A percentile compares a stretch with the other conserved stretches of the same genome.
Evolutionary conservation across 2,797 vertebrate species (phyloP).

Genomic region (Valencia hispanica): DNA sequence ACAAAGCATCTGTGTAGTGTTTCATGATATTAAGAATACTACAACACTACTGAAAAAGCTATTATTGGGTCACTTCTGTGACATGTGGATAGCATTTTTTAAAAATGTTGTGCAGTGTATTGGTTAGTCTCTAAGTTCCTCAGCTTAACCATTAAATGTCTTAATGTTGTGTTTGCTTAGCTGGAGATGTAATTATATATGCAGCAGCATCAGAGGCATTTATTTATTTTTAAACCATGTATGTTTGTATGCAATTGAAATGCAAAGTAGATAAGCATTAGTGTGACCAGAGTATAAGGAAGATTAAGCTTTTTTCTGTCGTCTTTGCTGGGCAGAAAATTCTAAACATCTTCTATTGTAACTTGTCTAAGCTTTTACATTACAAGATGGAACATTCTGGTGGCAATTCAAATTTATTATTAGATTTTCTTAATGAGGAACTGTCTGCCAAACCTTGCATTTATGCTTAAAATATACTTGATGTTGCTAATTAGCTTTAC

Average conservation of each 20-base stretch:
- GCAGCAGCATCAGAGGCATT: not conserved
- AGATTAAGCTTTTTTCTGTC: not conserved
- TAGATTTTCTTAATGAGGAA: not conserved
- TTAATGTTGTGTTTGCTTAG: not conserved
- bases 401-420: not conserved
- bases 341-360: not conserved
- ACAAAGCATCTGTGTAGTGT: not conserved
- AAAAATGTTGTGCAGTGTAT: not conserved
- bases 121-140: not conserved
- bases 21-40: not conserved
- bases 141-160: not conserved
- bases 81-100: not conserved
- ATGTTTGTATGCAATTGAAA: not conserved
- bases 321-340: not conserved
- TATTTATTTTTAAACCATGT: not conserved
- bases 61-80: not conserved
- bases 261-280: not conserved
- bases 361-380: not conserved
- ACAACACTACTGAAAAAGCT: not conserved
- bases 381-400: not conserved
- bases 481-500: conserved; percentile 6
- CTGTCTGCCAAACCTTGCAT: not conserved
- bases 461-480: not conserved
- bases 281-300: not conserved
- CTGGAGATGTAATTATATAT: not conserved